Evolutionary conservation across 2,797 vertebrate species (phyloP), one percentile per base, ranked within the genome.

Genomic region (Pampus argenteus): DNA sequence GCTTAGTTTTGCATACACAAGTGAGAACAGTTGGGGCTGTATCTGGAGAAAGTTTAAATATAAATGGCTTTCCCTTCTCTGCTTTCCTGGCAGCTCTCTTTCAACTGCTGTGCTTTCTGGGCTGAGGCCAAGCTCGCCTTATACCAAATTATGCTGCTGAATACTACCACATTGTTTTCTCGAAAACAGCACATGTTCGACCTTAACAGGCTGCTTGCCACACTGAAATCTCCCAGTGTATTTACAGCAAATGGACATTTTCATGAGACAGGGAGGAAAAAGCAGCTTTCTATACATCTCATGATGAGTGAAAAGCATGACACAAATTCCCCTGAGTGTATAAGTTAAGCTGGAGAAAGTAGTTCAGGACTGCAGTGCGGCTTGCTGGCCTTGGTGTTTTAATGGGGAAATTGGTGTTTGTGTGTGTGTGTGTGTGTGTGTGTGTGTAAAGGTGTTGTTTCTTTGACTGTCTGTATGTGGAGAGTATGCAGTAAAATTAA

Each of bases 131-230:
- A 83, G 66, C 60, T 81, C 9, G 73, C 68, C 82, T 84, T 88
- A 82, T 70, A 84, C 83, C 78, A 84, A 83, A 81, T 76, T 85
- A 89, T 74, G 73, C 78, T 73, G 88, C 79, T 89, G 89, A 92
- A 92, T 89, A 88, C 91, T 90, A 66, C 85, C 85, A 86, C 87
- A 89, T 89, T 90, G 90, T 92, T 89, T 87, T 79, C 85, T 76
- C 86, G 66, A 86, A 89, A 87, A 85, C 85, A 92, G 82, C 84
- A 91, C 86, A 87, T 87, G 85, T 81, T 89, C 50, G 55, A 75
- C 68, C 79, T 74, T 82, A 86, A 78, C 63, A 61, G 84, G 51
- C 65, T 36, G 57, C 78, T 78, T 42, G 63, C 69, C 69, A 70
- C 36, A 65, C 70, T 66, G 69, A 86, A 76, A 79, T 73, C 74